Percentiles rank a stretch among this genome's conserved stretches.
phyloP scores from a whole-genome alignment of 2,113 vertebrate species.

The Barnardius zonarius region DNA sequence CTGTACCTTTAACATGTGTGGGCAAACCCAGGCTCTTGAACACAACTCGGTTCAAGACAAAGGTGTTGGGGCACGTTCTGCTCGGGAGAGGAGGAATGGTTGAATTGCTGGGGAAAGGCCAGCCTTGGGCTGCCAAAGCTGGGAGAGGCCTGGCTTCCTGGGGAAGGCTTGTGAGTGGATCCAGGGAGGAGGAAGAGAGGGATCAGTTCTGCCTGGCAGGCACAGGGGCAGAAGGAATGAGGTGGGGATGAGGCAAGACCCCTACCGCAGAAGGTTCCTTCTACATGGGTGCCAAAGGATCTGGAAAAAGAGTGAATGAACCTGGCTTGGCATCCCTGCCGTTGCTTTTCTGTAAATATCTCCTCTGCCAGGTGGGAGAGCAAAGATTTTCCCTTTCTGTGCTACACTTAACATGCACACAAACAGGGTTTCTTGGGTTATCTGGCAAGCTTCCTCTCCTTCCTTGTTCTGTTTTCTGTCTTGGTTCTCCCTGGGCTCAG shows the following conservation, averaged over 20 bases:
- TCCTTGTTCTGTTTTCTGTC: not conserved
- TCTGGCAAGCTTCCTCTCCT: not conserved
- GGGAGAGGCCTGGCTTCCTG: not conserved
- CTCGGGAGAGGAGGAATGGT: not conserved
- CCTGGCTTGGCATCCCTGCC: not conserved
- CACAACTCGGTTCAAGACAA: conserved; percentile 7
- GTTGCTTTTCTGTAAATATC: not conserved
- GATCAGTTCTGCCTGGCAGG: not conserved
- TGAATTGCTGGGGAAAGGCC: conserved; percentile 38
- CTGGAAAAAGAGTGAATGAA: not conserved
- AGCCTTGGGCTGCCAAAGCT: conserved; percentile 18
- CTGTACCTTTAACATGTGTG: conserved; percentile 51
- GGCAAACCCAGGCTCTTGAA: conserved; percentile 49
- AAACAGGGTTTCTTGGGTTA: not conserved
- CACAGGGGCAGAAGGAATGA: not conserved
- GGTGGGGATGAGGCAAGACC: not conserved
- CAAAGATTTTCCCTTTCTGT: not conserved
- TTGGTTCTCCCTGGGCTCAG: not conserved
- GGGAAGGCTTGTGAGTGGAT: not conserved
- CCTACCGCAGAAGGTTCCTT: not conserved
- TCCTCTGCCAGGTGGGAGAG: not conserved
- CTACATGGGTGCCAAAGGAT: not conserved
- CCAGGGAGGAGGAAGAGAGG: not conserved
- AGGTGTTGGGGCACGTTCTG: not conserved
- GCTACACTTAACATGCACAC: fast-evolving